phyloP scores from a whole-genome alignment of 2,797 vertebrate species.

The Cryptoprocta ferox region DNA sequence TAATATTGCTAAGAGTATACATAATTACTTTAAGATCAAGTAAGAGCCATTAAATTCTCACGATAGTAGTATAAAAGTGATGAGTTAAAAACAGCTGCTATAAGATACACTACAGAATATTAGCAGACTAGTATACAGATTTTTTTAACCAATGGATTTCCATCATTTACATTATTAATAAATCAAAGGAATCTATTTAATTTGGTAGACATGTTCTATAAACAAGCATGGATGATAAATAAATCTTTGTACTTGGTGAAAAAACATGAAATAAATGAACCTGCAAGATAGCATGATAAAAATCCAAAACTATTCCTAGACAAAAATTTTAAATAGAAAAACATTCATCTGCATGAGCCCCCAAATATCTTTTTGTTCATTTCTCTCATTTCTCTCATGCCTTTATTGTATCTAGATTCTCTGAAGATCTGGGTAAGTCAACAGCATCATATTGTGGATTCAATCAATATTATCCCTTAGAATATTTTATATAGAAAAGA shows the following conservation, averaged over 20 bases:
- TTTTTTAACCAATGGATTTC: not conserved
- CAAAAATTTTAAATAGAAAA: not conserved
- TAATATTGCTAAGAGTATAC: not conserved
- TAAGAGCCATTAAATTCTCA: not conserved
- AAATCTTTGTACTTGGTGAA: not conserved
- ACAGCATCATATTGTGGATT: not conserved
- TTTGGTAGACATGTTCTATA: not conserved
- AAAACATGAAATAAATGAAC: not conserved
- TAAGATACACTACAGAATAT: not conserved
- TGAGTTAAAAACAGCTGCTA: not conserved
- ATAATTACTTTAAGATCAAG: not conserved
- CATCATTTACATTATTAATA: not conserved
- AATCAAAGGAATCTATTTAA: not conserved
- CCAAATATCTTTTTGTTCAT: not conserved
- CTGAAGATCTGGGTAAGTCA: not conserved
- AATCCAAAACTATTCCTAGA: not conserved
- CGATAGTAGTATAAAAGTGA: not conserved
- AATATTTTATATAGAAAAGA: not conserved
- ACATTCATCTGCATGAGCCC: not conserved
- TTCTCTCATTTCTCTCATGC: not conserved
- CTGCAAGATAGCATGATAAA: not conserved
- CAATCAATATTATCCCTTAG: not conserved
- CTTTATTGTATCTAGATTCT: not conserved
- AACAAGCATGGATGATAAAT: not conserved
- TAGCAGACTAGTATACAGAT: not conserved